Evolutionary conservation across 2,113 vertebrate genomes (phyloP).

Genomic region (Orycteropus afer): DNA sequence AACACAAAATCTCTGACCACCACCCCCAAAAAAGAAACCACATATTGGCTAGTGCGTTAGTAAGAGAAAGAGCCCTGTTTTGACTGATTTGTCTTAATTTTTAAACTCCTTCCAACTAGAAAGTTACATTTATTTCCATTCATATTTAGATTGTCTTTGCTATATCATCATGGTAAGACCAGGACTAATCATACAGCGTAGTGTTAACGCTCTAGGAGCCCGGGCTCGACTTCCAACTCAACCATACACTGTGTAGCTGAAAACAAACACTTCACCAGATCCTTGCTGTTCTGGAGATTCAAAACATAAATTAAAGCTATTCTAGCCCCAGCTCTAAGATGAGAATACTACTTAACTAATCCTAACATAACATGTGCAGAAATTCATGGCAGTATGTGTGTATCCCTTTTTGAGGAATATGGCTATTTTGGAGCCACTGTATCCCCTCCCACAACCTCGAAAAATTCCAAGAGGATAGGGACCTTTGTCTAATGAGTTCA

Average conservation of each 20-base stretch:
- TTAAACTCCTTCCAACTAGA: not conserved
- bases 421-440: not conserved
- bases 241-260: not conserved
- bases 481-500: not conserved
- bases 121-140: slow-evolving; percentile 38
- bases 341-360: slow-evolving; percentile 20
- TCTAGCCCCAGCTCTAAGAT: not conserved
- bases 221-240: not conserved
- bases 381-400: not conserved
- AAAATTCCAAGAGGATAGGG: not conserved
- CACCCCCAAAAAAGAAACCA: not conserved
- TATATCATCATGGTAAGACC: not conserved
- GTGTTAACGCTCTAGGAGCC: not conserved
- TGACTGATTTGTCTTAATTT: slow-evolving; percentile 7
- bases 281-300: not conserved
- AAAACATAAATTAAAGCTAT: slow-evolving; percentile 33
- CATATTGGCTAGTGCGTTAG: not conserved
- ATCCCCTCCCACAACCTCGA: not conserved
- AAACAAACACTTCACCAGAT: not conserved
- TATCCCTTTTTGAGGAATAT: not conserved
- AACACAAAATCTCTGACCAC: not conserved
- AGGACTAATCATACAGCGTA: not conserved
- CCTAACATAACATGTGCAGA: slow-evolving; percentile 6
- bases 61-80: not conserved
- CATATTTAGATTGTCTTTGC: not conserved